A percentile compares a stretch with the other conserved stretches of the same genome.
Evolutionary conservation across 1,140 invertebrate genomes (phyloP).

Genomic region (Caligus rogercresseyi): DNA sequence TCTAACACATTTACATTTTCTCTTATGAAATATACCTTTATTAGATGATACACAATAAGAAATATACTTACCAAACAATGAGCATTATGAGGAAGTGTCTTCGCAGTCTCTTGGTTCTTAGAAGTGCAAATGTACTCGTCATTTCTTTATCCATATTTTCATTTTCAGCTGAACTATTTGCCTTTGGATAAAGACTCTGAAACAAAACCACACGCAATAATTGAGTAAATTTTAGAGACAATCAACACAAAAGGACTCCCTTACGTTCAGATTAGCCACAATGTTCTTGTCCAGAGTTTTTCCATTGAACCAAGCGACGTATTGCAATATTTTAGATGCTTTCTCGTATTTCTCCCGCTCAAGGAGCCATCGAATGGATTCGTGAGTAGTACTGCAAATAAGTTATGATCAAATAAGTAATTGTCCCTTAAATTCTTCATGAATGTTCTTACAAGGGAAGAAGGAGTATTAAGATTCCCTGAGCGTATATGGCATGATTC

Average conservation of each 20-base stretch:
- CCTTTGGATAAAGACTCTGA: too few species aligned
- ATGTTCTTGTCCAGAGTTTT: neutral
- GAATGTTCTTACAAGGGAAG: neutral
- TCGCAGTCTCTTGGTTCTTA: neutral
- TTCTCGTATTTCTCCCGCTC: neutral
- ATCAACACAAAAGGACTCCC: too few species aligned
- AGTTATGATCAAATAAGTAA: neutral
- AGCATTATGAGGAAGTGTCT: neutral
- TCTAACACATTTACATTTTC: too few species aligned
- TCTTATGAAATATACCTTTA: too few species aligned
- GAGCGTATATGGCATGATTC: neutral
- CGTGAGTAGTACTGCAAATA: neutral
- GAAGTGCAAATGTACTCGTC: neutral
- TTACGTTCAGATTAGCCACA: neutral
- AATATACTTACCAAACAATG: neutral
- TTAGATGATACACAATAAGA: too few species aligned
- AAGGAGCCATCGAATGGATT: neutral
- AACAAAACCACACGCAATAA: neutral
- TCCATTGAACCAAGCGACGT: neutral
- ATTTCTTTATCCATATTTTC: neutral
- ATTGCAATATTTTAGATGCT: neutral
- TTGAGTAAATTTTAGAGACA: too few species aligned
- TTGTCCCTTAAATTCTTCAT: too few species aligned
- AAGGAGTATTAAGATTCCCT: neutral
- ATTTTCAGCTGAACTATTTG: neutral